phyloP scores from a whole-genome alignment of 2,888 invertebrate species.

The Slavum lentiscoides region DNA sequence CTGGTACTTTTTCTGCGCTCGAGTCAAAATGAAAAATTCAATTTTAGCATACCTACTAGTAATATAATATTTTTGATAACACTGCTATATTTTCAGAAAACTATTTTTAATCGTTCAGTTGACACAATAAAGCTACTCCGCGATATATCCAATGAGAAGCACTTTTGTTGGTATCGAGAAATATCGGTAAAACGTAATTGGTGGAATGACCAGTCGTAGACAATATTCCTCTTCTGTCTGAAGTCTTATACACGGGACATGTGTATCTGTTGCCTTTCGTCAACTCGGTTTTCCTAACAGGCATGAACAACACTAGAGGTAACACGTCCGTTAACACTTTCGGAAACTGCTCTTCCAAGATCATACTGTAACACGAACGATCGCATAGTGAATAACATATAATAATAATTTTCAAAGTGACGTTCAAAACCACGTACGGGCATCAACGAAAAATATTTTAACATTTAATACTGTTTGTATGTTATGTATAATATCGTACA shows the following conservation, averaged over 20 bases:
- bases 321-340: constrained; percentile 79
- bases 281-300: constrained; percentile 65
- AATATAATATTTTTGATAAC: too few species aligned
- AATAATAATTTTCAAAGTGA: too few species aligned
- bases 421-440: too few species aligned
- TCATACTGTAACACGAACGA: constrained; percentile 13
- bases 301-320: constrained; percentile 78
- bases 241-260: constrained; percentile 81
- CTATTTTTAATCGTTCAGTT: constrained; percentile 67
- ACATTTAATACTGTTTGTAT: too few species aligned
- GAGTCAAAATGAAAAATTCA: too few species aligned
- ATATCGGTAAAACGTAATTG: constrained; percentile 78
- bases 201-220: constrained; percentile 85
- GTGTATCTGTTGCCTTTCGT: constrained; percentile 66
- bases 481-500: too few species aligned
- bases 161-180: constrained; percentile 71
- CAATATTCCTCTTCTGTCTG: constrained; percentile 75
- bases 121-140: constrained; percentile 77
- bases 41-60: too few species aligned
- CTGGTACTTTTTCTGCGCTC: too few species aligned
- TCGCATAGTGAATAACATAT: too few species aligned
- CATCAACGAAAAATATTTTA: too few species aligned
- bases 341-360: constrained; percentile 71
- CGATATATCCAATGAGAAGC: constrained; percentile 80
- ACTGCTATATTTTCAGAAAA: background rate